Conservation (phyloP, 1,140 invertebrate species). For the Drosophila miranda region DNA sequence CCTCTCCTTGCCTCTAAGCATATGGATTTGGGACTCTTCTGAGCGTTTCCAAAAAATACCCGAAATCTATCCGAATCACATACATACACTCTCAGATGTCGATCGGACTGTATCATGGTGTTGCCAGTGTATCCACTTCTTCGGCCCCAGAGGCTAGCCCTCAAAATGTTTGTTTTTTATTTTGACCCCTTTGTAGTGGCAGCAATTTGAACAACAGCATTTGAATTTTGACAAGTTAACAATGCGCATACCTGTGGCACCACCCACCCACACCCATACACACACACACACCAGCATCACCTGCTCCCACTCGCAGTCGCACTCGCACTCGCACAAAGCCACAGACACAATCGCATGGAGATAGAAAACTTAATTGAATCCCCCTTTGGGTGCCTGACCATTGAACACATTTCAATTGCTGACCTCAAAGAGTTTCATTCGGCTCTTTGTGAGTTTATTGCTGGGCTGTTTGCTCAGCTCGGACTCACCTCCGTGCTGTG, state of each 20-base stretch:
- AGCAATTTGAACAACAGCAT: conserved; percentile 14
- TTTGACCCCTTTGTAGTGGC: too few relatives aligned
- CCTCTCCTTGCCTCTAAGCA: too few relatives aligned
- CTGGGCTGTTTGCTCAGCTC: neutral
- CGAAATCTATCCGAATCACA: too few relatives aligned
- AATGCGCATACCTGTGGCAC: conserved; percentile 29
- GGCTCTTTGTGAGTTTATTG: conserved; percentile 12
- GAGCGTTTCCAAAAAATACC: too few relatives aligned
- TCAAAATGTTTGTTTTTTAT: too few relatives aligned
- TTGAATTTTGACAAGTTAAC: conserved; percentile 48
- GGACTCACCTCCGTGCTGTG: neutral
- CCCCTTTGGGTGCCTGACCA: conserved; percentile 12
- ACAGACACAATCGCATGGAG: neutral
- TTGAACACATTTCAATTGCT: conserved; percentile 45
- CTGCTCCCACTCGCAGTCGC: neutral
- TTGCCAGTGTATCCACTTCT: too few relatives aligned
- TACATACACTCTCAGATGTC: too few relatives aligned
- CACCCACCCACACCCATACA: conserved; percentile 4
- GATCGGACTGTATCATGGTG: too few relatives aligned
- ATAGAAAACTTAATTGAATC: conserved; percentile 45
- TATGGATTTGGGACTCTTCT: too few relatives aligned
- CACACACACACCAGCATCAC: neutral
- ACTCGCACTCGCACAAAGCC: too few relatives aligned
- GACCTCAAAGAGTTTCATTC: conserved; percentile 61
- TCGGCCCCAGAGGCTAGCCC: too few relatives aligned